Base-by-base conservation (phyloP, 2,888 invertebrate genomes). In the Dynastes hyllus region DNA sequence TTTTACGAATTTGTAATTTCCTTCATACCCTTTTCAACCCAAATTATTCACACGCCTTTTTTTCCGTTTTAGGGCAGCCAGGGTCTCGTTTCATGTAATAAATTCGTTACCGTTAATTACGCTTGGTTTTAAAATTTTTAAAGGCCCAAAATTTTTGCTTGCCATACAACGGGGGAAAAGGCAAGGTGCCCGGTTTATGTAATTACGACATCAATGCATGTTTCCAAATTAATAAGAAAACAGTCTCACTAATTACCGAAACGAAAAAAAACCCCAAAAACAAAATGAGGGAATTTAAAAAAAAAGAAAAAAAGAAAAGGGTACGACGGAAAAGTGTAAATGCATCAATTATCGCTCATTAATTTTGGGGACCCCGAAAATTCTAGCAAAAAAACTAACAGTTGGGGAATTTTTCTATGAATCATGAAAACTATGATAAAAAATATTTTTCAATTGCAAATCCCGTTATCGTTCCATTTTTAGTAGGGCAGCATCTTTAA, bases 101-200 rank as follows among this genome's bases (percentile, higher is more conserved):
- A 58, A 58, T 58, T 58, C 55, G 55, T 58, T 58, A 58, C 16
- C 55, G 55, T 58, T 58, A 58, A 58, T 58, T 58, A 58, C 55
- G 22, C 22, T 22, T 22, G 22, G n/a, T 6, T 58, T n/a, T n/a
- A n/a, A n/a, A n/a, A n/a, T n/a, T n/a, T n/a, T n/a, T n/a, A n/a
- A n/a, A n/a, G n/a, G n/a, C n/a, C n/a, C n/a, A n/a, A n/a, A n/a
- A n/a, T n/a, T n/a, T n/a, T n/a, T n/a, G n/a, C n/a, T n/a, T n/a
- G n/a, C n/a, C n/a, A n/a, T n/a, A n/a, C n/a, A n/a, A n/a, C n/a
- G n/a, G n/a, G n/a, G n/a, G n/a, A n/a, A n/a, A n/a, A n/a, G n/a
- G n/a, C n/a, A n/a, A n/a, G 55, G 55, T 58, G 55, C 27, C 22
- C n/a, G 22, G 55, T 5, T 45, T 45, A 58, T 8, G 16, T 58